These are phyloP conservation scores for Xiphophorus birchmanni DNA, from an alignment of 2,797 vertebrate genomes.

Conservation along the genomic window DNA sequence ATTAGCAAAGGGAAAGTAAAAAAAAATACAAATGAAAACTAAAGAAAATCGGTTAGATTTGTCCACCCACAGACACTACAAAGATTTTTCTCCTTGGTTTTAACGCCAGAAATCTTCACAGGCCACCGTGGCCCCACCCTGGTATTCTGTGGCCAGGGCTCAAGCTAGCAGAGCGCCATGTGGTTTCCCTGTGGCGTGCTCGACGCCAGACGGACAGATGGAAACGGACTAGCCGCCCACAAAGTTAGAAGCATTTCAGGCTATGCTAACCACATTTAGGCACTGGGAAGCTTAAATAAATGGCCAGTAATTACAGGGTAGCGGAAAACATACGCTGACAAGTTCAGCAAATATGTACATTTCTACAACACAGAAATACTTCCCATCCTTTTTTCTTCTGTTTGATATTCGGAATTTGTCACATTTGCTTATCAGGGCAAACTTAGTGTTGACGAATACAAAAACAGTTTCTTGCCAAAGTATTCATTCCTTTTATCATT, in stretches of 20 bases:
- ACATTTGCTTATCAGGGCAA: conserved; percentile 18
- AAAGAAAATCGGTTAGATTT: background rate
- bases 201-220: conserved; percentile 80
- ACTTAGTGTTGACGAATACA: background rate
- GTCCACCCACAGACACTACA: conserved; percentile 30
- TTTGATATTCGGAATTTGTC: conserved; percentile 30
- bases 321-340: conserved; percentile 49
- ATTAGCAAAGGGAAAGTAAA: background rate
- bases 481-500: background rate
- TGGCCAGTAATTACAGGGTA: conserved; percentile 72
- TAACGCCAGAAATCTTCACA: conserved; percentile 27
- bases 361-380: conserved; percentile 28
- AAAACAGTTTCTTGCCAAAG: background rate
- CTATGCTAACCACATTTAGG: conserved; percentile 67
- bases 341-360: conserved; percentile 65
- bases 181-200: conserved; percentile 69
- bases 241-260: conserved; percentile 63
- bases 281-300: conserved; percentile 76
- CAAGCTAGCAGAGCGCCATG: conserved; percentile 56
- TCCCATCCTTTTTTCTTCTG: background rate
- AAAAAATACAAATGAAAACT: conserved; percentile 1
- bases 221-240: conserved; percentile 73
- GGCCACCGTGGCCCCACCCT: conserved; percentile 69
- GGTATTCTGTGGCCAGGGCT: conserved; percentile 75
- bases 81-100: conserved; percentile 27